A percentile compares a stretch with the other conserved stretches of the same genome.
These are phyloP conservation scores for Tribolium madens DNA, from an alignment of 1,140 invertebrate genomes.

Conservation along the genomic window DNA sequence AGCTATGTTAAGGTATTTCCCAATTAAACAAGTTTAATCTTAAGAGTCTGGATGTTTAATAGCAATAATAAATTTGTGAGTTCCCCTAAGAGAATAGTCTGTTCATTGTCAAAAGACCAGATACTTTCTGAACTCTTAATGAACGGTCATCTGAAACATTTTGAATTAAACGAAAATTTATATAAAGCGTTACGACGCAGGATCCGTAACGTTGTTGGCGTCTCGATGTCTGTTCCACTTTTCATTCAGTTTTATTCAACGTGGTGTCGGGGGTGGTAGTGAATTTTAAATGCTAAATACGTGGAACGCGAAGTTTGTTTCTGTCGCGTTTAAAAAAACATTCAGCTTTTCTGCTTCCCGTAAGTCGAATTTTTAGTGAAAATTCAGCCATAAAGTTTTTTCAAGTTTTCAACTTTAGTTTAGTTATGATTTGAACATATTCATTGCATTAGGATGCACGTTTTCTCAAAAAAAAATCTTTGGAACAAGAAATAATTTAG, in stretches of 20 bases:
- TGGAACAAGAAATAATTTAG: neutral
- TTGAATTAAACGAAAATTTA: constrained; percentile 36
- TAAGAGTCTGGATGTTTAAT: constrained; percentile 9
- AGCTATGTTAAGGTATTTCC: constrained; percentile 27
- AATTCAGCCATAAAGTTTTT: neutral
- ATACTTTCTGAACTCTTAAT: constrained; percentile 4
- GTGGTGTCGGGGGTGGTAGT: constrained; percentile 25
- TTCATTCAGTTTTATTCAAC: constrained; percentile 31
- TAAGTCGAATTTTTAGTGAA: neutral
- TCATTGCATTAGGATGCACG: neutral
- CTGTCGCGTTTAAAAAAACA: constrained; percentile 3
- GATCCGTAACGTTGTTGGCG: constrained; percentile 24
- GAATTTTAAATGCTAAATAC: constrained; percentile 29
- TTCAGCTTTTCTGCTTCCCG: neutral
- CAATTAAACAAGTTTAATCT: neutral
- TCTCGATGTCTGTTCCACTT: constrained; percentile 30
- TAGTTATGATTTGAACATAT: neutral
- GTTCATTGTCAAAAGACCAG: constrained; percentile 4
- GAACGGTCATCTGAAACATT: constrained; percentile 20
- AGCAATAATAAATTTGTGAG: constrained; percentile 2
- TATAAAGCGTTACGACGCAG: constrained; percentile 34
- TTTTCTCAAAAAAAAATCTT: neutral
- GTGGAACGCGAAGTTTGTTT: constrained; percentile 9
- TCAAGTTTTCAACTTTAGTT: neutral
- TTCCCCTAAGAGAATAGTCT: neutral